Base-by-base conservation (phyloP, 2,888 invertebrate genomes). In the Ellobium chinense region DNA sequence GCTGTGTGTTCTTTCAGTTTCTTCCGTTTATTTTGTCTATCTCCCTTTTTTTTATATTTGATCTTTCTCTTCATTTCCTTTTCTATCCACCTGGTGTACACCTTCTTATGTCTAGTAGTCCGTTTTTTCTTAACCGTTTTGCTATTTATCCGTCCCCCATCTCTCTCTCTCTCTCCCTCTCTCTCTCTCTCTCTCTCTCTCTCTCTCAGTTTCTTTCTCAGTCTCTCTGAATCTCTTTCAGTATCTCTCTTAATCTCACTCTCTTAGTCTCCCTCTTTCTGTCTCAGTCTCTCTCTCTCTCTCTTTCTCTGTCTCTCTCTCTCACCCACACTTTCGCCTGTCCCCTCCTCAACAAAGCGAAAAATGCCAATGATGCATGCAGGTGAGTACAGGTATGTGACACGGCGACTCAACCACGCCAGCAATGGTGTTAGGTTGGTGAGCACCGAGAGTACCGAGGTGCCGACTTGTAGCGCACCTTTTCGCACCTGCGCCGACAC, bases 121-220 rank as follows among this genome's bases (percentile, higher is more conserved):
- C 46, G 46, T 46, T n/a, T n/a, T 21, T 60, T 60, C n/a, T n/a
- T 60, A 7, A 24, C n/a, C 60, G 18, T 62, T 24, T 62, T 18
- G 54, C 18, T 21, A 65, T 27, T 21, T 65, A 9, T 14, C 65
- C 65, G 5, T 27, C 65, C 65, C 65, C 27, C 63, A 60, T 39
- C 31, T 65, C 46, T 21, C 63, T 46, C 54, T 63, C 31, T 75
- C 21, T 56, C 36, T 68, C 36, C 66, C 58, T 56, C 36, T 68
- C 68, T 66, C 36, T 77, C 68, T 66, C 54, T 68, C 36, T 68
- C 68, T 58, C 56, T 68, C 36, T 68, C 76, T 68, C 37, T 56
- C 76, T 68, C 54, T 68, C 76, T 56, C 56, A 46, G 39, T 68
- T 46, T 68, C 34, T 77, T 37, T 77, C 24, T 37, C 5, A 46